A percentile compares a stretch with the other conserved stretches of the same genome.
Evolutionary conservation across 2,113 vertebrate species (phyloP).

Genomic region (Rhinoderma darwinii): DNA sequence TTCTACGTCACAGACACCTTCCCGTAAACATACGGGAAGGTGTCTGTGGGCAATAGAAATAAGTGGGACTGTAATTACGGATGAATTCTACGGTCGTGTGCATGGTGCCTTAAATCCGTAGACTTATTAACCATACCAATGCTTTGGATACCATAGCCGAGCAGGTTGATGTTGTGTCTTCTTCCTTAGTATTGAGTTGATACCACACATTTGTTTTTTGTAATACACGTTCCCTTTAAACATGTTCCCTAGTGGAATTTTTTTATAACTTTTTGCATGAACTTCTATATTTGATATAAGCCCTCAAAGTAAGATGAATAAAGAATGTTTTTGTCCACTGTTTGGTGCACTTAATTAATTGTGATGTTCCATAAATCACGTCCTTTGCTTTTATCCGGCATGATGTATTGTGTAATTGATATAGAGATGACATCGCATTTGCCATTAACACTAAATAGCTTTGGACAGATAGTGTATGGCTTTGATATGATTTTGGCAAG

Average conservation of each 20-base stretch:
- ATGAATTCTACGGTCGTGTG: no score
- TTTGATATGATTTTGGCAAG: constrained; percentile 52
- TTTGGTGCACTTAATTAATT: constrained; percentile 19
- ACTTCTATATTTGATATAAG: not conserved
- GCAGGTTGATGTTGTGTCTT: no score
- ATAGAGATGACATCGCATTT: constrained; percentile 29
- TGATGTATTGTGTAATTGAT: constrained; percentile 31
- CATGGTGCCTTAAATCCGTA: no score
- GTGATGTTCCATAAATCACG: not conserved
- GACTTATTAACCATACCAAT: no score
- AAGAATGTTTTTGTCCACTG: not conserved
- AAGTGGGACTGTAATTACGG: no score
- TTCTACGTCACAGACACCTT: no score
- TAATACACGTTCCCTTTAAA: not conserved
- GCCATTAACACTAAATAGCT: constrained; percentile 41
- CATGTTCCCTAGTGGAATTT: not conserved
- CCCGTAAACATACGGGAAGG: no score
- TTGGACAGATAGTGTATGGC: constrained; percentile 19
- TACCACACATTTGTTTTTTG: not conserved
- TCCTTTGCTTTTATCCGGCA: constrained; percentile 13
- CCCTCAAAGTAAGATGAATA: not conserved
- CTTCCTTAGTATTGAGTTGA: no score
- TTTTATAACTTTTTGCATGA: not conserved
- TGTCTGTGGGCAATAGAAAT: no score
- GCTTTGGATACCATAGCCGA: no score